Conservation (phyloP, 1,140 invertebrate genomes). For the Calliphora vicina region DNA sequence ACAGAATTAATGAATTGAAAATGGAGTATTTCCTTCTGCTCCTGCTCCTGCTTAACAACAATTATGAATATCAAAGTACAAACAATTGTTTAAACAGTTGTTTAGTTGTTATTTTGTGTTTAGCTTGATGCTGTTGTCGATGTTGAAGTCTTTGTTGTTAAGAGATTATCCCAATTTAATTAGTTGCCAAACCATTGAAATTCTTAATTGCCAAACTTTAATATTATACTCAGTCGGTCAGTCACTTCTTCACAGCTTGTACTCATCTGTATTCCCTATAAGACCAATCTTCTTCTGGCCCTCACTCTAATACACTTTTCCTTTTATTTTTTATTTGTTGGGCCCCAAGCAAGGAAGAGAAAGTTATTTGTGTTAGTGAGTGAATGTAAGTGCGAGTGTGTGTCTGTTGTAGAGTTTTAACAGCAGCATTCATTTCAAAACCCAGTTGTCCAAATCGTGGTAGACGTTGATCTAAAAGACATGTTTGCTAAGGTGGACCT, state of each 20-base stretch:
- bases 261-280: neutral
- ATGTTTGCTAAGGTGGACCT: too few relatives aligned
- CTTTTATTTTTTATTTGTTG: neutral
- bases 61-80: too few relatives aligned
- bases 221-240: neutral
- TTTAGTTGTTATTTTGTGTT: too few relatives aligned
- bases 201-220: constrained; percentile 29
- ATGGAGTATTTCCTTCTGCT: too few relatives aligned
- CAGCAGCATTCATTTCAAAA: neutral
- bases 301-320: neutral
- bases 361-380: neutral
- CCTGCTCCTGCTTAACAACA: too few relatives aligned
- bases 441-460: too few relatives aligned
- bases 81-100: too few relatives aligned
- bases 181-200: constrained; percentile 16
- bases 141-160: neutral
- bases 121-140: neutral
- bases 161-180: constrained; percentile 25
- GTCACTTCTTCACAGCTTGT: neutral
- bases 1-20: too few relatives aligned
- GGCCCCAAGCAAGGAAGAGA: neutral
- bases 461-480: too few relatives aligned
- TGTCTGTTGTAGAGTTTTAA: too few relatives aligned
- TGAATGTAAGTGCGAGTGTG: neutral
- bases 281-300: neutral